Conservation (phyloP, 2,888 invertebrate species). For the Tortricodes alternella region DNA sequence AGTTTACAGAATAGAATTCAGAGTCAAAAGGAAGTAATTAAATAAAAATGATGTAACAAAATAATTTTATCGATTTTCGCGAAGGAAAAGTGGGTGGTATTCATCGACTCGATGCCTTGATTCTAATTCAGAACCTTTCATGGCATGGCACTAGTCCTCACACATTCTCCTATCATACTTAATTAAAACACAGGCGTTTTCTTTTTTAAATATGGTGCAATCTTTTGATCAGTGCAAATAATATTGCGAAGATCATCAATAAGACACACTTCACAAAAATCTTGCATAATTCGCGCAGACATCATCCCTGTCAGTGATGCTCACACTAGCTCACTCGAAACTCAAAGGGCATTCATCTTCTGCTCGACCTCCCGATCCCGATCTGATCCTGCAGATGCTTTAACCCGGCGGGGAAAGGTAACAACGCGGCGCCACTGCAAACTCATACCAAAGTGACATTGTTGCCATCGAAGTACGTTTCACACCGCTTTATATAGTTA, state of each 20-base stretch:
- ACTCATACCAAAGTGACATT: neutral
- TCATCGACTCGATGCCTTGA: constrained; percentile 80
- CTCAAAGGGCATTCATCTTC: constrained; percentile 35
- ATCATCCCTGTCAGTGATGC: constrained; percentile 81
- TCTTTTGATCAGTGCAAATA: constrained; percentile 28
- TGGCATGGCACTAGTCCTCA: constrained; percentile 82
- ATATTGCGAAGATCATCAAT: constrained; percentile 43
- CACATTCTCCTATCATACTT: constrained; percentile 80
- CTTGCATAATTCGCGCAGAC: constrained; percentile 82
- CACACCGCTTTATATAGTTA: neutral
- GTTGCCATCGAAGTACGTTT: constrained; percentile 3
- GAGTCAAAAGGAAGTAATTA: constrained; percentile 62
- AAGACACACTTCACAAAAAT: constrained; percentile 64
- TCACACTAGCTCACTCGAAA: constrained; percentile 76
- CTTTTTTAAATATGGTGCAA: constrained; percentile 23
- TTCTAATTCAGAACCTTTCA: constrained; percentile 82
- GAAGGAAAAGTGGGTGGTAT: constrained; percentile 82
- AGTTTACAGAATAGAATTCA: constrained; percentile 71
- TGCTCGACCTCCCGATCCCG: neutral
- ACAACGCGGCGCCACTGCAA: neutral
- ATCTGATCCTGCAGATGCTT: neutral
- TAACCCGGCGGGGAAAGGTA: neutral
- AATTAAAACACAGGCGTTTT: constrained; percentile 49
- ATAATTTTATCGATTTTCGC: constrained; percentile 66
- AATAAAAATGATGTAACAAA: constrained; percentile 65